phyloP scores from a whole-genome alignment of 2,113 vertebrate genomes.

The Cyanoramphus novaezelandiae region DNA sequence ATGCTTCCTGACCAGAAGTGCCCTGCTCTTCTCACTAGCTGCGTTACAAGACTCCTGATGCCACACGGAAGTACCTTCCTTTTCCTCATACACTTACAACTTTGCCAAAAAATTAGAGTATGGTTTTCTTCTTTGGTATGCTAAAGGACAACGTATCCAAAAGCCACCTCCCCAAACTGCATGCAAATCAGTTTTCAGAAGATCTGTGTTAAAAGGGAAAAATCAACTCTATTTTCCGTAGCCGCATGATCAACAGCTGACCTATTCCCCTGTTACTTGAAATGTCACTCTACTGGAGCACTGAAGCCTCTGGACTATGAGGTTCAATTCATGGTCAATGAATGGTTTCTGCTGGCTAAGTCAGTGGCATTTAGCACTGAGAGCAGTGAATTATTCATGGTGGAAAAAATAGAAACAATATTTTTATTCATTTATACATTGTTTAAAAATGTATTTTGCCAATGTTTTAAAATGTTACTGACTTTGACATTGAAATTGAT shows the following conservation, averaged over 20 bases:
- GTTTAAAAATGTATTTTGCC: background rate
- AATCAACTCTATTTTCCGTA: background rate
- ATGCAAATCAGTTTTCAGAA: background rate
- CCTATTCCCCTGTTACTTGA: background rate
- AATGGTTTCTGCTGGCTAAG: background rate
- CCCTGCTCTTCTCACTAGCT: background rate
- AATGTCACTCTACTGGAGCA: background rate
- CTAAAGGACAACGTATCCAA: background rate
- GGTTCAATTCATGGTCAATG: background rate
- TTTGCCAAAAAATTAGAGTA: background rate
- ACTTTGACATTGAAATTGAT: background rate
- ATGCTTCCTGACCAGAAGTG: background rate
- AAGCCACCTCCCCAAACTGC: background rate
- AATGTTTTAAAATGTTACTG: background rate
- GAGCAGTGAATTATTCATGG: background rate
- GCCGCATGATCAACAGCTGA: background rate
- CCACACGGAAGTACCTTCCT: background rate
- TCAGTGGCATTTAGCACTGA: background rate
- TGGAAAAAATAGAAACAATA: background rate
- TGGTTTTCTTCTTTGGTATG: fast-evolving
- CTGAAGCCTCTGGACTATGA: background rate
- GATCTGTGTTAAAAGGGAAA: background rate
- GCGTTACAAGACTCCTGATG: background rate
- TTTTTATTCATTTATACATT: background rate
- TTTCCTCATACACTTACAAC: background rate